phyloP scores from a whole-genome alignment of 2,888 invertebrate genomes.

The Nebria brevicollis region DNA sequence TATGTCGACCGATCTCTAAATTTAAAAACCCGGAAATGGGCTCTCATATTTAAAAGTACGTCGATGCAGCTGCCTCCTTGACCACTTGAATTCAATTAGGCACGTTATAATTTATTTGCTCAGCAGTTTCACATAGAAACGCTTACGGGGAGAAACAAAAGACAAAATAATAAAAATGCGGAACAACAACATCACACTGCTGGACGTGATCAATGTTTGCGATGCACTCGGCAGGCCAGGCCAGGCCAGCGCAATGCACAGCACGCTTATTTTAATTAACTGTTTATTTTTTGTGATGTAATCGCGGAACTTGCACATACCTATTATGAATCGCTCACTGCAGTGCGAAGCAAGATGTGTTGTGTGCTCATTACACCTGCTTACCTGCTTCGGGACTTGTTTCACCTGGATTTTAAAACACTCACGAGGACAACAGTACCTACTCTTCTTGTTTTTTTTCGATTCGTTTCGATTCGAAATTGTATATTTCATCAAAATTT shows the following conservation, averaged over 20 bases:
- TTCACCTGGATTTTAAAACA: background rate
- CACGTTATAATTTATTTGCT: background rate
- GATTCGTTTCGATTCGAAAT: too few species aligned
- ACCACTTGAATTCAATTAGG: background rate
- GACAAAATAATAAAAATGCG: background rate
- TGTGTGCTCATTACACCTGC: background rate
- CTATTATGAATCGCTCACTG: background rate
- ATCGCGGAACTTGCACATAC: background rate
- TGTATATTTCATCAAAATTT: too few species aligned
- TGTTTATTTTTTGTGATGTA: slow-evolving; percentile 1
- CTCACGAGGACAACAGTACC: too few species aligned
- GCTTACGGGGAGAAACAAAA: background rate
- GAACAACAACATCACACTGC: slow-evolving; percentile 1
- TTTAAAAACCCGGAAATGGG: background rate
- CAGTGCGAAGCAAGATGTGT: background rate
- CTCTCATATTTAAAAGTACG: background rate
- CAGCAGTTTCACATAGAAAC: background rate
- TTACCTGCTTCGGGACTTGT: background rate
- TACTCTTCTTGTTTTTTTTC: too few species aligned
- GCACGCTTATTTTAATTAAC: slow-evolving; percentile 1
- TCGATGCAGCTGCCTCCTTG: background rate
- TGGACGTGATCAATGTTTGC: slow-evolving; percentile 1
- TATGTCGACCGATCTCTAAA: background rate
- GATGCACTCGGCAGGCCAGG: background rate
- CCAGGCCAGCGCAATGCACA: background rate